phyloP scores from a whole-genome alignment of 2,797 vertebrate genomes.

The Diglossa cyanea region DNA sequence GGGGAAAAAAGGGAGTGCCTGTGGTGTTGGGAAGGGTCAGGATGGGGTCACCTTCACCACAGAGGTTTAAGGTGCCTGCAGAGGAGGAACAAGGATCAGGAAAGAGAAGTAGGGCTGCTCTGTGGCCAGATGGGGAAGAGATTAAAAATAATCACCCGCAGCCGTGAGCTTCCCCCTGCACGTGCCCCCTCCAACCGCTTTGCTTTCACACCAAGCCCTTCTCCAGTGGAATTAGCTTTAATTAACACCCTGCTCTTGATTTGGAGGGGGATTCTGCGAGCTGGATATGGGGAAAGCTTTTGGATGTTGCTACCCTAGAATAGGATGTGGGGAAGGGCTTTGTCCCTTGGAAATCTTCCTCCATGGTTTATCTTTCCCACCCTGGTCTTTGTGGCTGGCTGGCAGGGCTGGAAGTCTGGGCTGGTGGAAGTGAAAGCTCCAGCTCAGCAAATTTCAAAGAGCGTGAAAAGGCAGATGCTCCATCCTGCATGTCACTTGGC shows the following conservation, averaged over 20 bases:
- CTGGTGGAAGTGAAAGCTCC: background rate
- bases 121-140: background rate
- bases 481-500: fast-evolving
- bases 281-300: background rate
- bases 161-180: fast-evolving
- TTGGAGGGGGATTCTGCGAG: background rate
- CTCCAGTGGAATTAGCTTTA: background rate
- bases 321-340: background rate
- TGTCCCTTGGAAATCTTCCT: background rate
- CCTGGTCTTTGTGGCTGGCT: background rate
- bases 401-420: background rate
- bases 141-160: background rate
- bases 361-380: background rate
- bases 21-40: background rate
- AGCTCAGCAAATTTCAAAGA: background rate
- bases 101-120: background rate
- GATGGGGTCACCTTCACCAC: background rate
- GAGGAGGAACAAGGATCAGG: background rate
- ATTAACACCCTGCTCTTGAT: background rate
- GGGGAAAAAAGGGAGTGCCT: fast-evolving
- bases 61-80: background rate
- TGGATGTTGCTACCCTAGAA: fast-evolving
- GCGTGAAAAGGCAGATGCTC: background rate
- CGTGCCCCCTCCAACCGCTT: background rate
- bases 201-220: background rate